Percentiles rank a stretch among this genome's conserved stretches.
These are phyloP conservation scores for Myotis pilosus DNA, from an alignment of 2,797 vertebrate species.

Conservation along the genomic window DNA sequence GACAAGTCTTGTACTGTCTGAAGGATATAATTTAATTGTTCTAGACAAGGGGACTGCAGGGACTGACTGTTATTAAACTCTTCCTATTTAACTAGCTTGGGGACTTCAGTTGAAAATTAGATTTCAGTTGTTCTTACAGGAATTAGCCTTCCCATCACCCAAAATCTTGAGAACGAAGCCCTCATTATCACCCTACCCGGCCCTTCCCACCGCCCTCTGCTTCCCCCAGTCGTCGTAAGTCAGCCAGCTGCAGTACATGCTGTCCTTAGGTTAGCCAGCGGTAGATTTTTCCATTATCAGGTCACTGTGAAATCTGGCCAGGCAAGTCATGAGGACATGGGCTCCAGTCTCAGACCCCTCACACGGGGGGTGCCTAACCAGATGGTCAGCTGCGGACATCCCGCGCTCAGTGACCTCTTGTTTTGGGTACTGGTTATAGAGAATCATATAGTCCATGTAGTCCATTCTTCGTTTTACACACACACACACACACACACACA, in stretches of 20 bases:
- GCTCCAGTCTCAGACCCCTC: slow-evolving; percentile 47
- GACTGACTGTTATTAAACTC: slow-evolving; percentile 60
- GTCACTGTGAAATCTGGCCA: slow-evolving; percentile 78
- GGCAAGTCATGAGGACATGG: slow-evolving; percentile 41
- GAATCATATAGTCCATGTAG: slow-evolving; percentile 79
- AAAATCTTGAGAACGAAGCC: slow-evolving; percentile 61
- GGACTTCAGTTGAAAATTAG: slow-evolving; percentile 76
- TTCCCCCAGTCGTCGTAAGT: neutral
- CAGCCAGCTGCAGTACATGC: slow-evolving; percentile 51
- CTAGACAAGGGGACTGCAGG: slow-evolving; percentile 52
- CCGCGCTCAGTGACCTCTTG: slow-evolving; percentile 61
- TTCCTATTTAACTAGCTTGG: slow-evolving; percentile 75
- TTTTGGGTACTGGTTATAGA: slow-evolving; percentile 76
- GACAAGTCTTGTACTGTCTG: slow-evolving; percentile 98
- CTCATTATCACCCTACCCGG: slow-evolving; percentile 8
- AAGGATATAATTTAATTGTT: slow-evolving; percentile 72
- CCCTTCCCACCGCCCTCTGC: neutral
- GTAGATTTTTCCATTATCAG: neutral
- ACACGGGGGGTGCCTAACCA: slow-evolving; percentile 37
- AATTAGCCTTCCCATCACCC: slow-evolving; percentile 67
- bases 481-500: slow-evolving; percentile 67
- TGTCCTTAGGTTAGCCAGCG: slow-evolving; percentile 59
- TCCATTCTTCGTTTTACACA: slow-evolving; percentile 77
- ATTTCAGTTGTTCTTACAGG: slow-evolving; percentile 76
- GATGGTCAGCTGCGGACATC: slow-evolving; percentile 40